A percentile compares a stretch with the other conserved stretches of the same genome.
These are phyloP conservation scores for Hippocampus kuda DNA, from an alignment of 2,797 vertebrate genomes.

Conservation along the genomic window DNA sequence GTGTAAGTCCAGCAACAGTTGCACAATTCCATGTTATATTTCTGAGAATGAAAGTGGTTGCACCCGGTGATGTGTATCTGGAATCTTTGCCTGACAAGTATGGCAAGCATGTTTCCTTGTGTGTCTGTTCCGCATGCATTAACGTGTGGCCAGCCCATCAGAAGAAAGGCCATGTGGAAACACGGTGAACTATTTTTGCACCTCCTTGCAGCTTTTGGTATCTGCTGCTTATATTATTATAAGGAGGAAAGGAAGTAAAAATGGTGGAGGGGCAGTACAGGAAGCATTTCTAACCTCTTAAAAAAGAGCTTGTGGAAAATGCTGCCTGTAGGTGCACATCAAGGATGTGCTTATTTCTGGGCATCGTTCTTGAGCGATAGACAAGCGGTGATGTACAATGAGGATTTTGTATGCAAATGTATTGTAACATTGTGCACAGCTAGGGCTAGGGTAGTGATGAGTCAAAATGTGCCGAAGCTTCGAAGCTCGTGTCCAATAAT, in stretches of 20 bases:
- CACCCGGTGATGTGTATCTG: not conserved
- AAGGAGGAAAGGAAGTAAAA: conserved; percentile 24
- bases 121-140: conserved; percentile 8
- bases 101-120: not conserved
- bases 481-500: no score
- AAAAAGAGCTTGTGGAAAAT: conserved; percentile 41
- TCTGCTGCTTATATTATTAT: conserved; percentile 34
- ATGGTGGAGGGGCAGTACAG: conserved; percentile 20
- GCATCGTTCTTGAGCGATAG: conserved; percentile 13
- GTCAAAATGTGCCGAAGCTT: no score
- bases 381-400: conserved; percentile 18
- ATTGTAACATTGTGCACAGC: not conserved
- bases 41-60: not conserved
- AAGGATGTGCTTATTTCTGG: conserved; percentile 40
- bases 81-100: conserved; percentile 1
- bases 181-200: conserved; percentile 54
- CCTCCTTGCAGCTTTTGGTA: conserved; percentile 53
- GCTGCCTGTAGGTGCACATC: conserved; percentile 41
- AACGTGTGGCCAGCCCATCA: conserved; percentile 24
- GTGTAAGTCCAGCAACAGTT: not conserved
- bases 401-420: not conserved
- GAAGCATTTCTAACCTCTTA: conserved; percentile 39
- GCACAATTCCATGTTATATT: not conserved
- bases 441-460: no score
- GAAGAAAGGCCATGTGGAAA: conserved; percentile 40